These are phyloP conservation scores for Sciurus carolinensis DNA, from an alignment of 2,797 vertebrate species.

Conservation along the genomic window DNA sequence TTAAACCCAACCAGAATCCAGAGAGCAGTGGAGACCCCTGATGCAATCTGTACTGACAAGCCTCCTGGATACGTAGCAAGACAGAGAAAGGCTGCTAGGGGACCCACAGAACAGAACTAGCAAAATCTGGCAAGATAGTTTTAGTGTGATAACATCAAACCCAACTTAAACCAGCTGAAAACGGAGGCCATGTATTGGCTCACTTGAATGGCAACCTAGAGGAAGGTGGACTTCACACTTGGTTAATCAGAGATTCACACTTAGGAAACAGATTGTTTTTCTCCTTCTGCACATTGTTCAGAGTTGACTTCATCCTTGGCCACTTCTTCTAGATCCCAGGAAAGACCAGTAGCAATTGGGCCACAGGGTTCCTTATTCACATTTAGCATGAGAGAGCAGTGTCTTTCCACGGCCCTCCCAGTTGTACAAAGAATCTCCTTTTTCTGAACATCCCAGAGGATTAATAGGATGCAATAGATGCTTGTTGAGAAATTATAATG, in stretches of 20 bases:
- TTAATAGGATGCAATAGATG: background rate
- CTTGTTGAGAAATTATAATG: background rate
- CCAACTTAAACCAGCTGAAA: background rate
- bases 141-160: background rate
- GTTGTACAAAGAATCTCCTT: background rate
- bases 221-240: too few relatives aligned
- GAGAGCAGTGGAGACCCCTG: background rate
- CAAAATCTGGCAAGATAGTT: background rate
- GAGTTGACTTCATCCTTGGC: background rate
- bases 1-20: background rate
- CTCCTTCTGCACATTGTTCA: background rate
- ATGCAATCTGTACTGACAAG: background rate
- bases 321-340: background rate
- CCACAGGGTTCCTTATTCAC: background rate
- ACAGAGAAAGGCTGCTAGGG: background rate
- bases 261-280: background rate
- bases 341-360: background rate
- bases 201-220: background rate
- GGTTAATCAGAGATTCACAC: background rate
- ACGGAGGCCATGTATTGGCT: background rate
- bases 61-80: background rate
- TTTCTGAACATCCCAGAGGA: background rate
- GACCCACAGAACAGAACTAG: fast-evolving
- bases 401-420: background rate
- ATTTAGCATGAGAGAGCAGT: background rate